A percentile compares a stretch with the other conserved stretches of the same genome.
Evolutionary conservation across 1,140 invertebrate genomes (phyloP).

Genomic region (Drosophila pseudoananassae): DNA sequence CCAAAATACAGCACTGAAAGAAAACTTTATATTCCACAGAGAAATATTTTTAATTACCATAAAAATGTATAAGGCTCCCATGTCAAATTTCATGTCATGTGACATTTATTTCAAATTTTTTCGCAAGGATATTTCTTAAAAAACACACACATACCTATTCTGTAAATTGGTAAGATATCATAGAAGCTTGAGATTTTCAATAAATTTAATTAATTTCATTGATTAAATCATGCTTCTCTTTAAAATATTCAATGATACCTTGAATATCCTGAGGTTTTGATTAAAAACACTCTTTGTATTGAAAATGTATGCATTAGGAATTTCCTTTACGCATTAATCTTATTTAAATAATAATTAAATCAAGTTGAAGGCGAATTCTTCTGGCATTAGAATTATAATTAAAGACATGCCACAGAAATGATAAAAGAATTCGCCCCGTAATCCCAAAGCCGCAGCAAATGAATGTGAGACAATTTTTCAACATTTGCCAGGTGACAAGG

Average conservation of each 20-base stretch:
- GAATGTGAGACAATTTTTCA: conserved; percentile 45
- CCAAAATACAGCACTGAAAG: conserved; percentile 24
- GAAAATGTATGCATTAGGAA: neutral
- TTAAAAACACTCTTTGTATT: neutral
- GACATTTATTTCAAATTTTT: neutral
- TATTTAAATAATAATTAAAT: conserved; percentile 30
- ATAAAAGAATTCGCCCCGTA: conserved; percentile 17
- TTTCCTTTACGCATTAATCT: conserved; percentile 7
- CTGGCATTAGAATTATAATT: conserved; percentile 45
- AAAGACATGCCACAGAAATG: conserved; percentile 42
- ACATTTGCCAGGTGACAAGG: conserved; percentile 45
- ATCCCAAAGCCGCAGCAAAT: conserved; percentile 25
- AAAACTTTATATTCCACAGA: conserved; percentile 5
- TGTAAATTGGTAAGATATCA: conserved; percentile 1
- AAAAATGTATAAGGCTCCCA: neutral
- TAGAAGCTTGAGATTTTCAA: neutral
- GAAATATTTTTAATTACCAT: neutral
- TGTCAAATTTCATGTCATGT: neutral
- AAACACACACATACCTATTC: neutral
- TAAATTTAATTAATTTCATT: conserved; percentile 4
- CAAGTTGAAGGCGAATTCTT: conserved; percentile 22
- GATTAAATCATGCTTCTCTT: neutral
- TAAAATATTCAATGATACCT: conserved; percentile 7
- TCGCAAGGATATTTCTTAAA: neutral
- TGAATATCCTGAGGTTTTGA: neutral